phyloP scores from a whole-genome alignment of 2,797 vertebrate species.

The Lepus townsendii region DNA sequence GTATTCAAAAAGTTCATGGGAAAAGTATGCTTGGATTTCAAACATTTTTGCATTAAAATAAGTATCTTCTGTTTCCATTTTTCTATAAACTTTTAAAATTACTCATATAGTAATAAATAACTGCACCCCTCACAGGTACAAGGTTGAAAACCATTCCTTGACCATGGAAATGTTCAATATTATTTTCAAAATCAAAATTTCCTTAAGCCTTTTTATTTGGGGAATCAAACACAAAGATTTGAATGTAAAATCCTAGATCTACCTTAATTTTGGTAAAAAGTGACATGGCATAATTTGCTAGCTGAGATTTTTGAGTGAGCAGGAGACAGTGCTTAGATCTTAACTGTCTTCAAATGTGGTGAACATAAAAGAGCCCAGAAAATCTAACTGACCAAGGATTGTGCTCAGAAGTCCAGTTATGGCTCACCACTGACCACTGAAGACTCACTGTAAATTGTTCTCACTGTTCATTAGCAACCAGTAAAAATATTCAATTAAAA shows the following conservation, averaged over 20 bases:
- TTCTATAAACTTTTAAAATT: no score
- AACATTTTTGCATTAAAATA: no score
- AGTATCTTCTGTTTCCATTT: no score
- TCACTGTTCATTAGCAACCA: slow-evolving; percentile 17
- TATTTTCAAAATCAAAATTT: slow-evolving; percentile 68
- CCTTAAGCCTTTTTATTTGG: slow-evolving; percentile 1
- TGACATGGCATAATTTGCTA: background rate
- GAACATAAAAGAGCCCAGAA: background rate
- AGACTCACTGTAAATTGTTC: slow-evolving; percentile 24
- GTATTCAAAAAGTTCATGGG: no score
- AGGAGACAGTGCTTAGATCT: background rate
- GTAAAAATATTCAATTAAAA: slow-evolving; percentile 63
- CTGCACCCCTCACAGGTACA: background rate
- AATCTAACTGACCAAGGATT: background rate
- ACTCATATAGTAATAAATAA: background rate
- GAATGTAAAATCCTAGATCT: slow-evolving; percentile 28
- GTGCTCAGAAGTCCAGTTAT: background rate
- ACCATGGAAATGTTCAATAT: slow-evolving; percentile 3
- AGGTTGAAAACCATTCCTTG: slow-evolving; percentile 13
- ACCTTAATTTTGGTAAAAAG: slow-evolving; percentile 32
- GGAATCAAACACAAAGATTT: slow-evolving; percentile 34
- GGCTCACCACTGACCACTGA: background rate
- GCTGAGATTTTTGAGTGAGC: background rate
- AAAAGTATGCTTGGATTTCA: no score
- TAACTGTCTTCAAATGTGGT: background rate